These are phyloP conservation scores for Tapirus indicus DNA, from an alignment of 2,797 vertebrate genomes.

Conservation along the genomic window DNA sequence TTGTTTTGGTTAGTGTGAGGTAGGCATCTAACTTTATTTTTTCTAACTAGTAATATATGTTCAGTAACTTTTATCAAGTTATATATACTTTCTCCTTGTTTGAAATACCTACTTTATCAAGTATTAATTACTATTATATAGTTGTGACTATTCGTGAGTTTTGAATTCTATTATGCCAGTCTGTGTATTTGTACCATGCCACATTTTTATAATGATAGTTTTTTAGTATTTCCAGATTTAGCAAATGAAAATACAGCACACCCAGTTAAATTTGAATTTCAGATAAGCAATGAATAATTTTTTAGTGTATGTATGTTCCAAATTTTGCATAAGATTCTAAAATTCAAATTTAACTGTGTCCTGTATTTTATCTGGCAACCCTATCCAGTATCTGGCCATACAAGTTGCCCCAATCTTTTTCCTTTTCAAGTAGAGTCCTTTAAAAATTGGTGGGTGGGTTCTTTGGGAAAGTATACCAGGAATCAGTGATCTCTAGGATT, in stretches of 20 bases:
- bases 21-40: not conserved
- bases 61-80: not conserved
- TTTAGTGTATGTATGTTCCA: not conserved
- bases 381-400: not conserved
- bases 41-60: not conserved
- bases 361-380: slow-evolving; percentile 24
- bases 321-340: not conserved
- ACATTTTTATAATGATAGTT: not conserved
- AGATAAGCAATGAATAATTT: not conserved
- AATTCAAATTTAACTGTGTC: slow-evolving; percentile 4
- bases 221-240: not conserved
- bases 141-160: not conserved
- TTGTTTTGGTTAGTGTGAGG: not conserved
- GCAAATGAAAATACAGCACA: not conserved
- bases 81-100: not conserved
- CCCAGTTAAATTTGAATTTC: not conserved
- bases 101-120: not conserved
- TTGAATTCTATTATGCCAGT: not conserved
- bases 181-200: not conserved
- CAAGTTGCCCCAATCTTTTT: not conserved
- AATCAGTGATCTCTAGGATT: not conserved
- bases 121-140: not conserved
- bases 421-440: not conserved
- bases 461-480: not conserved
- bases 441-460: not conserved